Base-by-base conservation (phyloP, 2,113 vertebrate genomes). In the Cochlearius cochlearius region DNA sequence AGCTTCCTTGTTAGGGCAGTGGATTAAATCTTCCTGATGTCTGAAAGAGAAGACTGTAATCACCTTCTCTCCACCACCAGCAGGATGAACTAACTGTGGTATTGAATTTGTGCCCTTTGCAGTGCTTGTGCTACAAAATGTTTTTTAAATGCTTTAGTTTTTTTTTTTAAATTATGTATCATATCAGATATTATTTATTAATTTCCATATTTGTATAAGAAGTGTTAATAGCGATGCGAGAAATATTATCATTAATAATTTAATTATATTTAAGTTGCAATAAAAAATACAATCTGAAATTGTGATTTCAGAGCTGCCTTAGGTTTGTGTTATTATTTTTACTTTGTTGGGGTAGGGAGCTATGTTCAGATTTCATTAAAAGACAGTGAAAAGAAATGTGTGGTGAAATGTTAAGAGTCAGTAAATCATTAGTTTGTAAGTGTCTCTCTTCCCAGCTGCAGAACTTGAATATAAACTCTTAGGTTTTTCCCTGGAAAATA, bases 341-440 rank as follows among this genome's bases (percentile, higher is more conserved):
- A 38, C 32, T 74, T 92, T 86, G 27, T 45, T 73, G 60, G 20
- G 10, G 5, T 69, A 71, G 52, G 36, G 69, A 67, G 6, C 36
- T 87, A 34, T 94, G 80, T 81, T 96, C 85, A 88, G 63, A 79
- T 88, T 72, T 82, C 39, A 36, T 83, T 50, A 76, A 94, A 96
- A 84, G 32, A 56, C 45, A 8, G 72, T 47, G 29, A 43, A 94
- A 77, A 94, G 34, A 94, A 95, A 68, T 23, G 53, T 74, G 22
- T 49, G 22, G 15, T 87, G 39, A 52, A 63, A 63, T 39, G 29
- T 26, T 67, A 14, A 45, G 27, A 85, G 29, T 34, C 64, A 39
- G 53, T 68, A 86, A 95, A 92, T 84, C 9, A 71, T 90, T 77
- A 74, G 38, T 85, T 85, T 64, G 3, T 85, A 67, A 63, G 16